Base-by-base conservation (phyloP, 2,888 invertebrate species). In the Frankliniella fusca region DNA sequence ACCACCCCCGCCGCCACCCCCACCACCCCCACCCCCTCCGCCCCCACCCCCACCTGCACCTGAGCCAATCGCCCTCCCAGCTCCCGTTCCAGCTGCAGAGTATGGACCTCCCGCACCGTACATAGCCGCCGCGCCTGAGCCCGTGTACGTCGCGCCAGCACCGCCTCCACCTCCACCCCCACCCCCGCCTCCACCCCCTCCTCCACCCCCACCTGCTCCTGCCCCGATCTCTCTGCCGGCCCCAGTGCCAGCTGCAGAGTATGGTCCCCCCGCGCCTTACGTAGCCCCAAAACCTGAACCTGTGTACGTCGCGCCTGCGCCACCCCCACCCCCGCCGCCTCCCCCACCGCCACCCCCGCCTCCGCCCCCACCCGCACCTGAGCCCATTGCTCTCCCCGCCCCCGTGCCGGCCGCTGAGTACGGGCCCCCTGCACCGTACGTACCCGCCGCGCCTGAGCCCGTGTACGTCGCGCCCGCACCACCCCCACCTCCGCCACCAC, bases 341-440 rank as follows among this genome's bases (percentile, higher is more conserved):
- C 3, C 54, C 2, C 54, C 54, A 15, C 70, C 70, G 7, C 70
- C 70, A 0, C 5, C 70, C 70, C 70, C 70, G 2, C 70, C 70
- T 0, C 70, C 70, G 0, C 70, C 70, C 0, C 70, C 70, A 0
- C 70, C 70, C 1, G 8, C 70, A 9, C 70, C 70, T 1, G 1
- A 9, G 50, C 15, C 50, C 50, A 9, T 50, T 50, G 50, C 50
- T 15, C 9, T 50, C 20, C 20, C 54, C 12, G 54, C 54, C 54
- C 54, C 54, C 61, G 61, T 61, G 15, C 61, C 61, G 7, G 70
- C 70, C 70, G 70, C 70, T 23, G 70, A 76, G 70, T 76, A 76
- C 23, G 70, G 70, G 2, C 70, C 70, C 23, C 70, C 70, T 10
- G 70, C 70, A 23, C 2, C 27, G 23, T 76, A 76, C 27, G 12